Evolutionary conservation across 2,888 invertebrate species (phyloP).

Genomic region (Drosophila rellima): DNA sequence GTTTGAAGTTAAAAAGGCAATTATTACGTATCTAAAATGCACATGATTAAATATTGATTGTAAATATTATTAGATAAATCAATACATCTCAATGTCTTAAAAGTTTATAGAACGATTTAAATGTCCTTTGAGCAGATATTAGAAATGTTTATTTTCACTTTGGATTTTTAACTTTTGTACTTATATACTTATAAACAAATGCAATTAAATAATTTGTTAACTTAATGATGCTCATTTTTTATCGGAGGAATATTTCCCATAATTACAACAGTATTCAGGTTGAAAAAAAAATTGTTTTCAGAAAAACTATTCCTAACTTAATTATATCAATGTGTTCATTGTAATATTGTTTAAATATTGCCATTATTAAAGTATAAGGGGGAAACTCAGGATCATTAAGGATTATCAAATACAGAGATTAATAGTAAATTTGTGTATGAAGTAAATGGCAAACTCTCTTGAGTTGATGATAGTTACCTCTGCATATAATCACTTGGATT

Average conservation of each 20-base stretch:
- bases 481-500: background rate
- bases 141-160: background rate
- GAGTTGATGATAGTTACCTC: background rate
- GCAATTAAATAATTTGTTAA: no score
- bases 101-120: no score
- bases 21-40: no score
- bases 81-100: no score
- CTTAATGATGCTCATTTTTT: background rate
- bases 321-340: background rate
- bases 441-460: background rate
- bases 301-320: background rate
- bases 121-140: no score
- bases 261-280: background rate
- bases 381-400: background rate
- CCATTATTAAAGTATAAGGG: background rate
- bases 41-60: constrained; percentile 1
- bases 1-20: background rate
- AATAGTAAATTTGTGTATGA: background rate
- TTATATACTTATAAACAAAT: background rate
- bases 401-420: background rate
- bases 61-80: no score
- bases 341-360: background rate
- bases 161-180: background rate
- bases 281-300: background rate
- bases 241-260: background rate